Base-by-base conservation (phyloP, 2,113 vertebrate genomes). In the Petromus typicus region DNA sequence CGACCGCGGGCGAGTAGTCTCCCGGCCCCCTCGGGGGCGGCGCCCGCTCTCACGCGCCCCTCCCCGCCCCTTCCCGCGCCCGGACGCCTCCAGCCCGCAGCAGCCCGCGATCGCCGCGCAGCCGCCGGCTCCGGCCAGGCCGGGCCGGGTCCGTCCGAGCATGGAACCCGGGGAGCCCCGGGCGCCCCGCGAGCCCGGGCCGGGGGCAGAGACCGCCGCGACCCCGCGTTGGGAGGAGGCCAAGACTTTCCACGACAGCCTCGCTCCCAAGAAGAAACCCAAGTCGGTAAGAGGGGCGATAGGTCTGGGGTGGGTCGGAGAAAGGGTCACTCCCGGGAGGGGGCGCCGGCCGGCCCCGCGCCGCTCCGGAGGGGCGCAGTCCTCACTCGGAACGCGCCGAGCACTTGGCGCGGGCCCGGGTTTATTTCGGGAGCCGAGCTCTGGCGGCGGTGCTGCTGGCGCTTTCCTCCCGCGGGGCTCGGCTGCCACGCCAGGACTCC, bases 181-280 rank as follows among this genome's bases (percentile, higher is more conserved):
- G 32, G 94, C 94, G 64, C 69, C 83, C 87, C 82, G 93, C 14
- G 89, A 97, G 79, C 86, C 95, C 57, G 75, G 95, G 66, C 95
- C 67, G 0, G 93, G 93, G 37, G 92, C 96, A 34, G 96, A 97
- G 94, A 91, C 81, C 3, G 56, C 93, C 12, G 76, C 80, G 30
- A n/a, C 51, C 45, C 67, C 54, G 32, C 95, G 91, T 79, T 98
- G 98, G 98, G 98, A 98, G 20, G 98, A 99, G 89, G 98, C 98
- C 95, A 98, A 98, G 91, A 97, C 97, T 84, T 98, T 98, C 94
- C 98, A 98, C 83, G 98, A 99, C 32, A 98, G 94, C 64, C 98
- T 98, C 4, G 94, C 98, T 8, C 97, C 98, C 57, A 98, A 98
- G 96, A 99, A 98, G 98, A 99, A 98, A 13, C 99, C 99, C 81